A percentile compares a stretch with the other conserved stretches of the same genome.
phyloP scores from a whole-genome alignment of 2,888 invertebrate species.

The Trichogramma evanescens region DNA sequence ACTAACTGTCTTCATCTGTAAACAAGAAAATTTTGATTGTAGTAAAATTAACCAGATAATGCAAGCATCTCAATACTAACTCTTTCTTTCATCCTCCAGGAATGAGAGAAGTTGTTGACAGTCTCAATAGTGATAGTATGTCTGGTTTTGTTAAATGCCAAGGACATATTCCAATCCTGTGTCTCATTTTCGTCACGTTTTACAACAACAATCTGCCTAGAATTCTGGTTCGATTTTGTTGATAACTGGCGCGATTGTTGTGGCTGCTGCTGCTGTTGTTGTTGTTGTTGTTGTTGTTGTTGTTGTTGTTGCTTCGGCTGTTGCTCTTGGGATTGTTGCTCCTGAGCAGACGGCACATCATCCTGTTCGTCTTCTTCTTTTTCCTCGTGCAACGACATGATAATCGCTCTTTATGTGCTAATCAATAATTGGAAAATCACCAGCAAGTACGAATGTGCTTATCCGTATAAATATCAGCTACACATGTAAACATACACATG shows the following conservation, averaged over 20 bases:
- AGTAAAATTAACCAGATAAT: neutral
- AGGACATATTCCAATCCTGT: conserved; percentile 61
- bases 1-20: conserved; percentile 96
- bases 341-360: no score
- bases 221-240: no score
- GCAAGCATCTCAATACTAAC: conserved; percentile 47
- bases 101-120: conserved; percentile 60
- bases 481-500: no score
- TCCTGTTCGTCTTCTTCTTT: no score
- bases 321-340: neutral
- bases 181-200: no score
- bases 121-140: conserved; percentile 69
- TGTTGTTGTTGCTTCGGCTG: conserved; percentile 8
- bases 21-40: conserved; percentile 23
- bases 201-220: no score
- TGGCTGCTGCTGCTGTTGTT: conserved; percentile 37
- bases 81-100: conserved; percentile 91
- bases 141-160: conserved; percentile 67
- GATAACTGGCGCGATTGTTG: neutral
- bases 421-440: no score
- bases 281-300: conserved; percentile 47
- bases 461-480: no score
- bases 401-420: no score
- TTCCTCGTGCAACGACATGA: no score
- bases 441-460: no score